phyloP scores from a whole-genome alignment of 2,113 vertebrate species.

The Apteryx owenii region DNA sequence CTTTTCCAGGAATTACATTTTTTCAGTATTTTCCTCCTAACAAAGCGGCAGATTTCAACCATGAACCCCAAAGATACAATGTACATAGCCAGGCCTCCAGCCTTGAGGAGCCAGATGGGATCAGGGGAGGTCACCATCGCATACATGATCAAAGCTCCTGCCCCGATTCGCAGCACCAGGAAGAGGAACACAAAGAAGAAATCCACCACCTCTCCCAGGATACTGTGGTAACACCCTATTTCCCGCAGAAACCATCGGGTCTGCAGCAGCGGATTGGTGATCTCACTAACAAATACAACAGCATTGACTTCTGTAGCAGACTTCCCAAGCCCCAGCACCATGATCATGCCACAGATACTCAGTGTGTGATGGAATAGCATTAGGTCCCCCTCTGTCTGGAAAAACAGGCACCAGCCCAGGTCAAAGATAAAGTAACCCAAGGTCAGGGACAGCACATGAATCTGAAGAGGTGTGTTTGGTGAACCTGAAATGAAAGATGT shows the following conservation, averaged over 20 bases:
- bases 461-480: constrained; percentile 86
- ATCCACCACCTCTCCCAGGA: constrained; percentile 81
- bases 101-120: constrained; percentile 85
- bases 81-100: constrained; percentile 88
- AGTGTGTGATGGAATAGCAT: constrained; percentile 90
- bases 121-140: constrained; percentile 81
- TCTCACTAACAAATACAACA: constrained; percentile 86
- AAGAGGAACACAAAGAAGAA: constrained; percentile 85
- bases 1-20: constrained; percentile 47
- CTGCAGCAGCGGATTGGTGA: constrained; percentile 91
- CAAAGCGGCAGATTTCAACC: constrained; percentile 84
- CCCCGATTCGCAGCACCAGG: constrained; percentile 81
- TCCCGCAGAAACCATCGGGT: constrained; percentile 89
- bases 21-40: constrained; percentile 76
- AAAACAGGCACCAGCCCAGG: constrained; percentile 89
- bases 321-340: constrained; percentile 83
- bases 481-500: constrained; percentile 73
- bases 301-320: constrained; percentile 86
- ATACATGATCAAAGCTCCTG: constrained; percentile 84
- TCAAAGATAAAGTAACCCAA: constrained; percentile 91
- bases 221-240: constrained; percentile 74
- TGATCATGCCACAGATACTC: constrained; percentile 86
- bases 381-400: constrained; percentile 84
- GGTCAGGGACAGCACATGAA: constrained; percentile 80
- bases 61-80: constrained; percentile 85